phyloP scores from a whole-genome alignment of 2,888 invertebrate species.

The Muscina levida region DNA sequence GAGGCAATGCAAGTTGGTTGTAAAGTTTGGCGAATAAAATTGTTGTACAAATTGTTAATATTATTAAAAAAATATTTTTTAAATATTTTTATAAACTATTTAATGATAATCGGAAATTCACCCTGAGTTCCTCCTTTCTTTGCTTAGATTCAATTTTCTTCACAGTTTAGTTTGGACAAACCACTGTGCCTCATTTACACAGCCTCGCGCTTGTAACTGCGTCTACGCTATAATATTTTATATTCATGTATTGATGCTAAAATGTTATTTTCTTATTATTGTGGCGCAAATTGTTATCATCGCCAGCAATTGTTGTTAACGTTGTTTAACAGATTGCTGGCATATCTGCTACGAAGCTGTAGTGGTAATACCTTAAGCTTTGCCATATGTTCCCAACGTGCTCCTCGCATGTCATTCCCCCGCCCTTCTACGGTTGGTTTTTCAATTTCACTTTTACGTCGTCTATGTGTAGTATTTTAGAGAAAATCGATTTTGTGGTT shows the following conservation, averaged over 20 bases:
- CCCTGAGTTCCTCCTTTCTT: no score
- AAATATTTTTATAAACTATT: no score
- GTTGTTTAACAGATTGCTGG: constrained; percentile 22
- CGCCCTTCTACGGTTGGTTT: neutral
- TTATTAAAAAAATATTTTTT: no score
- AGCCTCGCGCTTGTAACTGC: no score
- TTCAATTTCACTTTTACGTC: neutral
- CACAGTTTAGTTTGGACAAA: no score
- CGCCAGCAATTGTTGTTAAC: constrained; percentile 15
- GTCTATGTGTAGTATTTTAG: neutral
- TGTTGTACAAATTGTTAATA: no score
- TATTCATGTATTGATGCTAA: neutral
- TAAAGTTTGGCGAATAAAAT: no score
- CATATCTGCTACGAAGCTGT: constrained; percentile 2
- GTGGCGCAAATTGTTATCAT: constrained; percentile 18
- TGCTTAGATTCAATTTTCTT: no score
- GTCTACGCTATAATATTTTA: neutral
- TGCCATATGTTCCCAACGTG: constrained; percentile 12
- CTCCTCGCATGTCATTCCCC: neutral
- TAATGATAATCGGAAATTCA: no score
- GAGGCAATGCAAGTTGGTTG: no score
- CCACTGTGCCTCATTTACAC: no score
- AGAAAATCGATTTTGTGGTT: constrained; percentile 33
- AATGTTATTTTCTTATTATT: neutral
- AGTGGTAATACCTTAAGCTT: constrained; percentile 31